A percentile compares a stretch with the other conserved stretches of the same genome.
Evolutionary conservation across 2,888 invertebrate genomes (phyloP).

Genomic region (Diabrotica balteata): DNA sequence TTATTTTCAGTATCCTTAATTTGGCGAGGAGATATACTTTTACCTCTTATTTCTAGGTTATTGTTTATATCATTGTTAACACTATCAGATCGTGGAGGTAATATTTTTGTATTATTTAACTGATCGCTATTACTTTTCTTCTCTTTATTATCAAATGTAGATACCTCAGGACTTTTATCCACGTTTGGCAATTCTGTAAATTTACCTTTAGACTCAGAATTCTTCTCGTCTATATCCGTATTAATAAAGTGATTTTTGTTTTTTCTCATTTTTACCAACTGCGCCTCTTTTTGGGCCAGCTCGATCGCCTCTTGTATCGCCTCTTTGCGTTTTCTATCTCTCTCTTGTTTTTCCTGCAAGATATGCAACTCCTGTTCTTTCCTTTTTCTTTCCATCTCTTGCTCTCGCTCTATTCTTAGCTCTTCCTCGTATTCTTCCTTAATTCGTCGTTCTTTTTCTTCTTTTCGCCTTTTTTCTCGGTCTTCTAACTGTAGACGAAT

Average conservation of each 20-base stretch:
- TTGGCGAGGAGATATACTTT: slow-evolving; percentile 37
- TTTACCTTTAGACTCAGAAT: slow-evolving; percentile 53
- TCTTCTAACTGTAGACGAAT: slow-evolving; percentile 87
- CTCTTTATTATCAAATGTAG: slow-evolving; percentile 14
- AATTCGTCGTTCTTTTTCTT: slow-evolving; percentile 76
- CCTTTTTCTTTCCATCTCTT: slow-evolving; percentile 72
- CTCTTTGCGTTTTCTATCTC: slow-evolving; percentile 76
- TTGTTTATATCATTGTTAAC: slow-evolving; percentile 44
- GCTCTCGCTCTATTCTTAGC: slow-evolving; percentile 75
- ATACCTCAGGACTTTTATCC: background rate
- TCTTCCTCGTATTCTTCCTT: slow-evolving; percentile 85
- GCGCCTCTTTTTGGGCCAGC: slow-evolving; percentile 70
- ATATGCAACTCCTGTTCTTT: slow-evolving; percentile 75
- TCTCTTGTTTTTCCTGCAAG: slow-evolving; percentile 72
- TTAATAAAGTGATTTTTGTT: slow-evolving; percentile 32
- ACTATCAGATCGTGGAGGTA: slow-evolving; percentile 28
- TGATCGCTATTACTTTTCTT: slow-evolving; percentile 23
- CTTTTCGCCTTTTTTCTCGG: slow-evolving; percentile 74
- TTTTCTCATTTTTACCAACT: slow-evolving; percentile 60
- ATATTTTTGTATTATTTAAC: slow-evolving; percentile 38
- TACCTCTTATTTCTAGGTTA: slow-evolving; percentile 36
- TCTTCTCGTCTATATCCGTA: slow-evolving; percentile 36
- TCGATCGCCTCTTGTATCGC: slow-evolving; percentile 80
- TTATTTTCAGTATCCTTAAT: slow-evolving; percentile 2
- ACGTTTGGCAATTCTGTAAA: background rate